Base-by-base conservation (phyloP, 2,797 vertebrate species). In the Smutsia temminckii region DNA sequence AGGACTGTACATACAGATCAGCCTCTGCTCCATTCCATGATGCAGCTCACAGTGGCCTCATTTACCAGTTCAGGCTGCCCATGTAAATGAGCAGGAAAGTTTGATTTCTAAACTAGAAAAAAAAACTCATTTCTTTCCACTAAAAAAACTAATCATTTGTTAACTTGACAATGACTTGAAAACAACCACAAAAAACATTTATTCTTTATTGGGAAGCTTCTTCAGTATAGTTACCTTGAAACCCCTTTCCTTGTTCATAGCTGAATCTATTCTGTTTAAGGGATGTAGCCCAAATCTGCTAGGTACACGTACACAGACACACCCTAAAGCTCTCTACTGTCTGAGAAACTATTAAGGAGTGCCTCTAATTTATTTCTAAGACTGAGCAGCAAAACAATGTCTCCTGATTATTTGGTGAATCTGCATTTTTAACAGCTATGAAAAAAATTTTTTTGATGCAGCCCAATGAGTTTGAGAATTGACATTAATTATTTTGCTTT, bases 151-250 rank as follows among this genome's bases (percentile, higher is more conserved):
- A 74, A 55, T 20, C 55, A 80, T 89, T 93, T 66, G 49, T 80
- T 72, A 75, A 78, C 57, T 85, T 84, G 25, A 84, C 83, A 84
- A 77, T 63, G 53, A 85, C 27, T 68, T 42, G 51, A 72, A 75
- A 87, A 93, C 7, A 46, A 46, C n/a, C 61, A n/a, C 42, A 72
- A 34, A 86, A 91, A 18, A 23, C 55, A 14, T 79, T 64, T 68
- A 63, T 18, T 85, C 12, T 91, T 29, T 46, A 53, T 74, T 55
- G 71, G 37, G 49, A 72, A 79, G 53, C 25, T 40, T 93, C n/a
- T 17, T 86, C 66, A 81, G 53, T 75, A 13, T 16, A 14, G 0
- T 88, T 85, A 53, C 49, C 21, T 42, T 20, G 57, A 37, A 40
- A 23, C 13, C 4, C 17, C 37, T 74, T 75, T 63, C 17, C 27